phyloP scores from a whole-genome alignment of 2,113 vertebrate genomes.

The Cariama cristata region DNA sequence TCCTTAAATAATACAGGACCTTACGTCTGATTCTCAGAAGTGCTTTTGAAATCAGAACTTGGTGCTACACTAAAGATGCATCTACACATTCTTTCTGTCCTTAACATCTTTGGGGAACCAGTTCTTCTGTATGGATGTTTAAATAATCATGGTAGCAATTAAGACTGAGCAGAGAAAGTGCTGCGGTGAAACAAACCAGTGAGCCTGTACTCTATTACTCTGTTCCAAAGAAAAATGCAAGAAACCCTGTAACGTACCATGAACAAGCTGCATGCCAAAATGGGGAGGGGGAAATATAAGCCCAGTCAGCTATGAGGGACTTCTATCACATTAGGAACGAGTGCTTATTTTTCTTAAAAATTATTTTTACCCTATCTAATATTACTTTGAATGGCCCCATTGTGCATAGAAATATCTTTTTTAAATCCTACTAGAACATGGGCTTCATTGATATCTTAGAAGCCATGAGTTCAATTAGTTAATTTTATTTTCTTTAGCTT shows the following conservation, averaged over 20 bases:
- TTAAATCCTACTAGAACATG: not conserved
- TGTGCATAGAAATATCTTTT: not conserved
- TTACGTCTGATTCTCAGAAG: not conserved
- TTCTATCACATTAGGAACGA: not conserved
- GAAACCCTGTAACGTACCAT: not conserved
- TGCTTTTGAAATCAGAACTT: not conserved
- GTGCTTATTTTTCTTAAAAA: not conserved
- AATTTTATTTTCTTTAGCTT: not conserved
- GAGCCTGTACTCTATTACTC: not conserved
- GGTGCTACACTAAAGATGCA: not conserved
- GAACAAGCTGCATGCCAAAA: not conserved
- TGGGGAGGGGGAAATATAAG: not conserved
- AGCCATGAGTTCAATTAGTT: not conserved
- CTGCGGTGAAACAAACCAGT: constrained; percentile 4
- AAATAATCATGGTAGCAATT: constrained; percentile 41
- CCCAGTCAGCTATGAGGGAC: not conserved
- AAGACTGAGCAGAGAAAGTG: not conserved
- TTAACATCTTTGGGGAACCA: not conserved
- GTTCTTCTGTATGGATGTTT: not conserved
- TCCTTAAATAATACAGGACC: constrained; percentile 4
- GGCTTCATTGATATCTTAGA: not conserved
- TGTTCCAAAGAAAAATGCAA: constrained; percentile 18
- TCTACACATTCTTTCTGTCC: not conserved
- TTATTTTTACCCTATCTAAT: not conserved
- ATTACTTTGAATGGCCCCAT: not conserved